Evolutionary conservation across 2,888 invertebrate genomes (phyloP).

Genomic region (Drosophila diplacantha): DNA sequence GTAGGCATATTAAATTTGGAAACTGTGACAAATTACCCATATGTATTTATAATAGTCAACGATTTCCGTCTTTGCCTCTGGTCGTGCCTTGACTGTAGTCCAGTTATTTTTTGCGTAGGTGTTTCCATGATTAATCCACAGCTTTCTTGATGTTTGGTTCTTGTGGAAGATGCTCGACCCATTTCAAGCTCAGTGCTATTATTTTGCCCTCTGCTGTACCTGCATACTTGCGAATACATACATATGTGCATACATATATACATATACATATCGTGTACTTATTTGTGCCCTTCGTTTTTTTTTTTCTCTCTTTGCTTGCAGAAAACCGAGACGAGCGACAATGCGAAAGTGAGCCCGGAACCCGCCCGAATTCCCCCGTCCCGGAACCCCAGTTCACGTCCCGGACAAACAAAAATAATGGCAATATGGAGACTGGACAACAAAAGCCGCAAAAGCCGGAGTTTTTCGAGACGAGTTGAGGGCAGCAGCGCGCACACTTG

Average conservation of each 20-base stretch:
- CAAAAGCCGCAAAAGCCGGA: conserved; percentile 27
- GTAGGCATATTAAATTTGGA: neutral
- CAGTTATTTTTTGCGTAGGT: conserved; percentile 2
- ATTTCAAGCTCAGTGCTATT: conserved; percentile 3
- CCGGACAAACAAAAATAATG: conserved; percentile 36
- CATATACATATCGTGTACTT: conserved; percentile 26
- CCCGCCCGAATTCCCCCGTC: conserved; percentile 19
- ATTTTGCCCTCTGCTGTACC: conserved; percentile 5
- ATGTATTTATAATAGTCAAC: neutral
- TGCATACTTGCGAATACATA: neutral
- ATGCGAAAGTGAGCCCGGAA: conserved; percentile 61
- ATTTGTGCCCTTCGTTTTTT: conserved; percentile 39
- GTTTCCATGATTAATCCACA: neutral
- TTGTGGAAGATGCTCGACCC: conserved; percentile 1
- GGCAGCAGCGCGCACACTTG: conserved; percentile 41
- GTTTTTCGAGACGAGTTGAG: conserved; percentile 23
- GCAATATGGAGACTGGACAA: conserved; percentile 40
- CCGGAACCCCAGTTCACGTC: conserved; percentile 22
- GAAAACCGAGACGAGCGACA: conserved; percentile 61
- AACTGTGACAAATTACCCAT: neutral
- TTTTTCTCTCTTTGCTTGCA: conserved; percentile 59
- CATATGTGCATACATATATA: conserved; percentile 2
- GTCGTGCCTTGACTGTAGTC: conserved; percentile 4
- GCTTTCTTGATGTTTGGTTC: conserved; percentile 1
- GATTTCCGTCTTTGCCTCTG: neutral